phyloP scores from a whole-genome alignment of 2,797 vertebrate species.

The Ptychadena robeensis region DNA sequence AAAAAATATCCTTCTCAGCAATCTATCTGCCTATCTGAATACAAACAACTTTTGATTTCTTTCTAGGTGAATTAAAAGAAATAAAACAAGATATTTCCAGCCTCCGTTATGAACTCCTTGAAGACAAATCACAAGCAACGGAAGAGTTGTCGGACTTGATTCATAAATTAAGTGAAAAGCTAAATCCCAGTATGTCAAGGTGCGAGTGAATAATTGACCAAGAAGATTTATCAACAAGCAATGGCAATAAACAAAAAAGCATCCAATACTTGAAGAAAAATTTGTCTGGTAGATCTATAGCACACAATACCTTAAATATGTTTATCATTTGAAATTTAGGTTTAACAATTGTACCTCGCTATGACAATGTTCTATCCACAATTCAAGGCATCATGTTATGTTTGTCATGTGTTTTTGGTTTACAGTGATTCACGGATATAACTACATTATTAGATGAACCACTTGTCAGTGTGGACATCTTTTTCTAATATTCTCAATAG shows the following conservation, averaged over 20 bases:
- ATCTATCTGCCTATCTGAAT: slow-evolving; percentile 2
- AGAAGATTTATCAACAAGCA: slow-evolving; percentile 65
- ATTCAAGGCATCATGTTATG: not conserved
- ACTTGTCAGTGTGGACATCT: not conserved
- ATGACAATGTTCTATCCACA: not conserved
- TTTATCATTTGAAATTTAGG: slow-evolving; percentile 29
- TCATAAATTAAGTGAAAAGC: slow-evolving; percentile 86
- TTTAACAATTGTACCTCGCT: slow-evolving; percentile 8
- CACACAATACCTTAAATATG: slow-evolving; percentile 39
- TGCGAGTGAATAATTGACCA: slow-evolving; percentile 72
- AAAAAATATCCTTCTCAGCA: not conserved
- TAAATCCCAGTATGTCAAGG: slow-evolving; percentile 75
- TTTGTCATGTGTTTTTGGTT: slow-evolving; percentile 9
- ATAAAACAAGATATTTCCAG: slow-evolving; percentile 92
- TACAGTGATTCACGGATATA: not conserved
- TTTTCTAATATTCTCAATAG: not conserved
- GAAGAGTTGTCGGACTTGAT: slow-evolving; percentile 84
- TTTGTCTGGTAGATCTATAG: slow-evolving; percentile 49
- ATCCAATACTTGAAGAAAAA: slow-evolving; percentile 57
- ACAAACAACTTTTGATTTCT: slow-evolving; percentile 35
- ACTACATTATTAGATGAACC: not conserved
- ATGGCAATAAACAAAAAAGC: slow-evolving; percentile 77
- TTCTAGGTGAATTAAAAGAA: slow-evolving; percentile 86
- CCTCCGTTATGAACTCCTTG: slow-evolving; percentile 86
- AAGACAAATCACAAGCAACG: slow-evolving; percentile 87